Conservation (phyloP, 2,797 vertebrate genomes). For the Tauraco hartlaubi region DNA sequence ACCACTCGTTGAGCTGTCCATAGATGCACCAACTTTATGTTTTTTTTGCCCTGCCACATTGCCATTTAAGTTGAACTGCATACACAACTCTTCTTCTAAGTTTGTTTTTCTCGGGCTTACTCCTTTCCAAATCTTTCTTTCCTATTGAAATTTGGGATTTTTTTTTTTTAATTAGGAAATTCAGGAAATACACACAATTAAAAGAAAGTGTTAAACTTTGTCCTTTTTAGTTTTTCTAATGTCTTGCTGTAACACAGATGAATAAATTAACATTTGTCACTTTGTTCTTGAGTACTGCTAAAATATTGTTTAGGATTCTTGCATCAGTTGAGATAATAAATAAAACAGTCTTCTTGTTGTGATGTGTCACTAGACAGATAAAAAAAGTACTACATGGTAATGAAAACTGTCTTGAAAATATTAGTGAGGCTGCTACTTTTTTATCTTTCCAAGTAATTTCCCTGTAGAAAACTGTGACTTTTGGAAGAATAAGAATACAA, state of each 20-base stretch:
- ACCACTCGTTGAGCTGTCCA: background rate
- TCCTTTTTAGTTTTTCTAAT: background rate
- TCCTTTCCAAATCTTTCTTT: background rate
- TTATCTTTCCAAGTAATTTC: background rate
- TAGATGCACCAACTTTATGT: background rate
- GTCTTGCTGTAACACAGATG: background rate
- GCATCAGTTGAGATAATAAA: background rate
- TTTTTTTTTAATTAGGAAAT: background rate
- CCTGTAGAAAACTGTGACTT: background rate
- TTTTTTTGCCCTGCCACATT: background rate
- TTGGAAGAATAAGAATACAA: background rate
- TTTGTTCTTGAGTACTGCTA: background rate
- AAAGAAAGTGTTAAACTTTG: background rate
- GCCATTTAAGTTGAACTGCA: background rate
- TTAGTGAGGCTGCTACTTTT: background rate
- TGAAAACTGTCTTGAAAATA: background rate
- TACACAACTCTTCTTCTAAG: background rate
- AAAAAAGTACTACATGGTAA: background rate
- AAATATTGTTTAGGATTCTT: background rate
- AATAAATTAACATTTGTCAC: background rate
- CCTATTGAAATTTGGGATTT: background rate
- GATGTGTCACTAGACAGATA: background rate
- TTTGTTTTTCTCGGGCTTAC: background rate
- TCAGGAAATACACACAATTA: background rate
- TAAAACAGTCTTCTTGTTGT: background rate